A percentile compares a stretch with the other conserved stretches of the same genome.
Evolutionary conservation across 1,140 invertebrate genomes (phyloP).

Genomic region (Caenorhabditis briggsae): DNA sequence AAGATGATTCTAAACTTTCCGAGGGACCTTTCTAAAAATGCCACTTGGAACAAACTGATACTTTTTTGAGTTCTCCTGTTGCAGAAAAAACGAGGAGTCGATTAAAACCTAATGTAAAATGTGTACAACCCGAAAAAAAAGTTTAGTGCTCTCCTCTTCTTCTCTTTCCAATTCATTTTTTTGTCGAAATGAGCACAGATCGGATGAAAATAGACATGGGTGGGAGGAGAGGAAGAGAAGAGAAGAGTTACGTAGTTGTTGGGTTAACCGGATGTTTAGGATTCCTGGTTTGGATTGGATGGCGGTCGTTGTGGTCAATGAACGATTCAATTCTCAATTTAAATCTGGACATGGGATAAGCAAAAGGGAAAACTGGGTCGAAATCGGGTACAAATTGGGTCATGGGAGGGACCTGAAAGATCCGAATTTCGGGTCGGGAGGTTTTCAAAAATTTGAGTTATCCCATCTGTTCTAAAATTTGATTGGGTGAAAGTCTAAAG

Average conservation of each 20-base stretch:
- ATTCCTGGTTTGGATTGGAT: background rate
- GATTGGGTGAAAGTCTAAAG: too few relatives aligned
- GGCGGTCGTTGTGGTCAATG: background rate
- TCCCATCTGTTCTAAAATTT: too few relatives aligned
- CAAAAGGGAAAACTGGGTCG: background rate
- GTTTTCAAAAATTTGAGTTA: too few relatives aligned
- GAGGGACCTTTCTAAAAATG: background rate
- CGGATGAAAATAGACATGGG: conserved; percentile 12
- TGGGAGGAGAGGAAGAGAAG: background rate
- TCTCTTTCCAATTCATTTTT: background rate
- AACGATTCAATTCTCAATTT: conserved; percentile 14
- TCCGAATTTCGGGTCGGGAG: too few relatives aligned
- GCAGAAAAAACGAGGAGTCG: background rate
- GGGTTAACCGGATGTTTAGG: conserved; percentile 39
- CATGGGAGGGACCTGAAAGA: too few relatives aligned
- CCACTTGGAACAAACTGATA: background rate
- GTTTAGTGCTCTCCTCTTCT: conserved; percentile 14
- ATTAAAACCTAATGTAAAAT: conserved; percentile 36
- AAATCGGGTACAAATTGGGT: background rate
- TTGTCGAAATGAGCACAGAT: conserved; percentile 40
- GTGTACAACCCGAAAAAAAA: conserved; percentile 5
- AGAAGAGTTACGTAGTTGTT: background rate
- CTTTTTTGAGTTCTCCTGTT: background rate
- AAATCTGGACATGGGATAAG: background rate
- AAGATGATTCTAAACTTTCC: too few relatives aligned